Evolutionary conservation across 2,888 invertebrate genomes (phyloP), one percentile per base, ranked within the genome.

Genomic region (Aleiodes alternator): DNA sequence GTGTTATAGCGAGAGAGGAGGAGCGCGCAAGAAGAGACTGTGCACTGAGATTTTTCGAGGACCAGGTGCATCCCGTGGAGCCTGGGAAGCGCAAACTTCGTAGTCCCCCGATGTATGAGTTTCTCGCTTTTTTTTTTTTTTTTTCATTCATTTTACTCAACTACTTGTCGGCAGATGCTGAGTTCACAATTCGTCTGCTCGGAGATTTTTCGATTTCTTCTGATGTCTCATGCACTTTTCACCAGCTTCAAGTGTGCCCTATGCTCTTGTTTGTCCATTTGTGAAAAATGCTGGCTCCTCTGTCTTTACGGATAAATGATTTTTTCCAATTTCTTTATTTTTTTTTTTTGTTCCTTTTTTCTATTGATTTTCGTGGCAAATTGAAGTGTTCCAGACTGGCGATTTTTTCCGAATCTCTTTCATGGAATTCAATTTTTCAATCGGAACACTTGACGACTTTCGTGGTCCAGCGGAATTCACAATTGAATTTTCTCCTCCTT

Each of bases 41-140:
- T 23, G 82, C 79, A 81, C 74, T 79, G 77, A 79, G 81, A 23
- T 43, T 14, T 9, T 16, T 82, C 82, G 75, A 79, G 76, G 83
- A 85, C 89, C 88, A 89, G 89, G 89, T 89, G 89, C 87, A 87
- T 88, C 85, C 81, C 80, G 80, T 78, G 9, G 86, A 87, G 88
- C 89, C 88, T 89, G 89, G 89, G 89, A 89, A 82, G 80, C 81
- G 79, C 80, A 81, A 81, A 81, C 81, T 81, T 78, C 70, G 61
- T 70, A 76, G 75, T 75, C 77, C 76, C 78, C 78, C 76, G 56
- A 77, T 70, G 61, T 69, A 71, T 14, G 76, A 78, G 79, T 80
- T 29, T 43, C 66, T 78, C 69, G 75, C 76, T 74, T 72, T 23
- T 34, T 34, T 34, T 34, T 34, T 34, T 34, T 34, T 34, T 6